A percentile compares a stretch with the other conserved stretches of the same genome.
Conservation (phyloP, 2,113 vertebrate species). For the Hippocampus barbouri region DNA sequence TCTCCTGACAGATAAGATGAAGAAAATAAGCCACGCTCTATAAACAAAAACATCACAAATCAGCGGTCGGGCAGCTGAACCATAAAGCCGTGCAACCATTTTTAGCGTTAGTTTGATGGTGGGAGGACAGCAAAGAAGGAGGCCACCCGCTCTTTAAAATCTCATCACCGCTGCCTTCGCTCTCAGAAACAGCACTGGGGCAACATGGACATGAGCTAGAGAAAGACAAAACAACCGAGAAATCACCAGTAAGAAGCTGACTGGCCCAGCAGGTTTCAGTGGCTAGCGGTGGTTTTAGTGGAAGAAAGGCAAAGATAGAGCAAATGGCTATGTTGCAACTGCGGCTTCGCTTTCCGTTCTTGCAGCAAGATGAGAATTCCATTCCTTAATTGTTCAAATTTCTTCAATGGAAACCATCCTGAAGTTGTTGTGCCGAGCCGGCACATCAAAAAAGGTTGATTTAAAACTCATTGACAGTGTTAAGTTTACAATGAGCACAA, state of each 20-base stretch:
- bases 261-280: conserved; percentile 3
- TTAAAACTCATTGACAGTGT: conserved; percentile 22
- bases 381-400: conserved; percentile 17
- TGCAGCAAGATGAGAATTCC: not conserved
- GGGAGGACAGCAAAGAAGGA: conserved; percentile 51
- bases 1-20: conserved; percentile 70
- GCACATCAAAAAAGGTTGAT: conserved; percentile 19
- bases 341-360: conserved; percentile 2
- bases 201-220: conserved; percentile 37
- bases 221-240: conserved; percentile 40
- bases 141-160: conserved; percentile 73
- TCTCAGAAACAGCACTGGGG: conserved; percentile 39
- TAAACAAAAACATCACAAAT: conserved; percentile 79
- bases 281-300: conserved; percentile 16
- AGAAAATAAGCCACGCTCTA: conserved; percentile 61
- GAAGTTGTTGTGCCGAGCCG: not conserved
- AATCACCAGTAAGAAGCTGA: conserved; percentile 37
- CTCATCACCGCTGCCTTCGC: conserved; percentile 61
- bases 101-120: conserved; percentile 60
- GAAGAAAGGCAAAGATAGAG: conserved; percentile 21
- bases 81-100: conserved; percentile 66
- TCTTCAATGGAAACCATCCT: not conserved
- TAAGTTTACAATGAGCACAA: conserved; percentile 30
- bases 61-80: conserved; percentile 59
- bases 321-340: conserved; percentile 32